Conservation (phyloP, 2,888 invertebrate species). For the Acleris literana region DNA sequence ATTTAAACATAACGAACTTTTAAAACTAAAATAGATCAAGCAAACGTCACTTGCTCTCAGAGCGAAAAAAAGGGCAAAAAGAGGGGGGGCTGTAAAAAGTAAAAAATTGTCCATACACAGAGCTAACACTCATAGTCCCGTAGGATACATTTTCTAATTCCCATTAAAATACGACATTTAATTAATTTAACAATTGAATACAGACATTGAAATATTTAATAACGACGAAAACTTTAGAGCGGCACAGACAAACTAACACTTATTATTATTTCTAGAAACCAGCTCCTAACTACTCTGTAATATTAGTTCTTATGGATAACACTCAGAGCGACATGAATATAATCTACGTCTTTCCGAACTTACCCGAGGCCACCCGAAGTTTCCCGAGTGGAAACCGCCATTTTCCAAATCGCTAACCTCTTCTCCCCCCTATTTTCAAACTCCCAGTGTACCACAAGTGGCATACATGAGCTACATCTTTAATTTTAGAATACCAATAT, state of each 20-base stretch:
- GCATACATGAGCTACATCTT: conserved; percentile 21
- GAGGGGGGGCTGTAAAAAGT: conserved; percentile 3
- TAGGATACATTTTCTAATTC: conserved; percentile 24
- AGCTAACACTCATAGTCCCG: conserved; percentile 31
- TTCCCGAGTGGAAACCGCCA: conserved; percentile 41
- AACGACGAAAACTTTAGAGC: conserved; percentile 53
- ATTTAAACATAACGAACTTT: conserved; percentile 72
- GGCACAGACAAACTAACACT: neutral
- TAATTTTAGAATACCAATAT: conserved; percentile 48
- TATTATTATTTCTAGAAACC: no score
- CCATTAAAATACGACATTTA: conserved; percentile 44
- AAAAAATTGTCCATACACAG: conserved; percentile 18
- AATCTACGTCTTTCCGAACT: neutral
- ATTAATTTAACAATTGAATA: conserved; percentile 48
- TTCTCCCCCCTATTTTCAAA: conserved; percentile 55
- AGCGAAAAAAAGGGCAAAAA: conserved; percentile 21
- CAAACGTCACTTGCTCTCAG: conserved; percentile 71
- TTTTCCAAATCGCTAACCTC: conserved; percentile 80
- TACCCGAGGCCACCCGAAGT: neutral
- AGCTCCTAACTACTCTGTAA: neutral
- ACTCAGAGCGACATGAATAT: neutral
- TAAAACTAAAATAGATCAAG: conserved; percentile 73
- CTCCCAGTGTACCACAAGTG: conserved; percentile 5
- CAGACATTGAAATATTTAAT: conserved; percentile 65
- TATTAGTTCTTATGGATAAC: neutral